Evolutionary conservation across 2,113 vertebrate genomes (phyloP), one percentile per base, ranked within the genome.

Genomic region (Struthio camelus): DNA sequence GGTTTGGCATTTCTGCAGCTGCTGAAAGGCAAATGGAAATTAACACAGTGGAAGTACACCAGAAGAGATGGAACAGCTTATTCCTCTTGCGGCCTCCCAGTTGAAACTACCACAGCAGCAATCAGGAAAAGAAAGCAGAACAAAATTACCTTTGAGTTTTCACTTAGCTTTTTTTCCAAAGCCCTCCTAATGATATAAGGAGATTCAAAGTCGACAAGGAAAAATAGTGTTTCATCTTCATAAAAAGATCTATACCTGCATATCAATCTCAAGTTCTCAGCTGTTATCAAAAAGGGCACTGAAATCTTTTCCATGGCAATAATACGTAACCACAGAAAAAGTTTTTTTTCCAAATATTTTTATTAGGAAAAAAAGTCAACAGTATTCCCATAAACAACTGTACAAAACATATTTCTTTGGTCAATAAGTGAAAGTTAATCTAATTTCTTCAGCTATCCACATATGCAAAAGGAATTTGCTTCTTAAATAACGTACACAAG

Each of bases 371-470:
- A 83, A 38, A 28, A 22, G 28, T 34, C 65, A 95, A 81, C 64
- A 85, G 34, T 80, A 89, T 85, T 36, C 81, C 30, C 66, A 50
- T 89, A 77, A 94, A 61, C 80, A 64, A 62, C 84, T 87, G 50
- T 91, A 91, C 85, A 94, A 89, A 97, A 89, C 17, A 1, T 53
- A 87, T 14, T 73, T 77, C 89, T 95, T 95, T 78, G 75, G 87
- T 86, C 54, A 84, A 42, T 34, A 67, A 83, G 30, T 25, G 14
- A 58, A 79, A 77, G 27, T 85, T 80, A 65, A 28, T 61, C 67
- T 69, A 25, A 62, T 93, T 95, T 84, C 53, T 81, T 88, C 44
- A 93, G 19, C 53, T 88, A 90, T 16, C 14, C 75, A 87, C n/a
- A 27, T 2, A n/a, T 5, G 46, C 54, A 51, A 79, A 90, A 80